phyloP scores from a whole-genome alignment of 2,888 invertebrate genomes.

The Drosophila colorata region DNA sequence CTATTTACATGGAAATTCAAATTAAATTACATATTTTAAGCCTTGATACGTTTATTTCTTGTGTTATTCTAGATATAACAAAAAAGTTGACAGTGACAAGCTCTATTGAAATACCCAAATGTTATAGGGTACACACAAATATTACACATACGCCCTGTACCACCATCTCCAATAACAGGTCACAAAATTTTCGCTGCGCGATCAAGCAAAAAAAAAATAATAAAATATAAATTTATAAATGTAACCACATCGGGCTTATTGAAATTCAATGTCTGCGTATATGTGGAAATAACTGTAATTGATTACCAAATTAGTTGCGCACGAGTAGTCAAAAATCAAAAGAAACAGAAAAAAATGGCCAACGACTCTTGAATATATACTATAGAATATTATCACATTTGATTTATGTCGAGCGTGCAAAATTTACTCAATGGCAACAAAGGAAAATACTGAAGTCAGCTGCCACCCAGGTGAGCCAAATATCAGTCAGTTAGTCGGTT shows the following conservation, averaged over 20 bases:
- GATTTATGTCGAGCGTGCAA: conserved; percentile 55
- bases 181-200: conserved; percentile 26
- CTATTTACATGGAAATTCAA: no score
- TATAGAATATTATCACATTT: conserved; percentile 61
- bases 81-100: no score
- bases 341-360: conserved; percentile 26
- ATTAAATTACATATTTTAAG: no score
- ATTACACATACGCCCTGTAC: conserved; percentile 26
- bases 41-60: not conserved
- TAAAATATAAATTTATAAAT: conserved; percentile 12
- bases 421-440: conserved; percentile 47
- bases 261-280: conserved; percentile 55
- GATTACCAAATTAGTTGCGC: conserved; percentile 63
- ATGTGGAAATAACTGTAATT: conserved; percentile 59
- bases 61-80: no score
- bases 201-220: conserved; percentile 12
- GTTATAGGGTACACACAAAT: not conserved
- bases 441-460: conserved; percentile 6
- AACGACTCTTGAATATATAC: conserved; percentile 38
- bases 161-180: conserved; percentile 4
- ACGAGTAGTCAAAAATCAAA: conserved; percentile 57
- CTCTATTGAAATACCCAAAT: not conserved
- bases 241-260: conserved; percentile 37
- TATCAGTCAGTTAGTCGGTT: conserved; percentile 3
- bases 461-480: conserved; percentile 19